phyloP scores from a whole-genome alignment of 64 coral and sea anemone species.

The Pocillopora damicornis region DNA sequence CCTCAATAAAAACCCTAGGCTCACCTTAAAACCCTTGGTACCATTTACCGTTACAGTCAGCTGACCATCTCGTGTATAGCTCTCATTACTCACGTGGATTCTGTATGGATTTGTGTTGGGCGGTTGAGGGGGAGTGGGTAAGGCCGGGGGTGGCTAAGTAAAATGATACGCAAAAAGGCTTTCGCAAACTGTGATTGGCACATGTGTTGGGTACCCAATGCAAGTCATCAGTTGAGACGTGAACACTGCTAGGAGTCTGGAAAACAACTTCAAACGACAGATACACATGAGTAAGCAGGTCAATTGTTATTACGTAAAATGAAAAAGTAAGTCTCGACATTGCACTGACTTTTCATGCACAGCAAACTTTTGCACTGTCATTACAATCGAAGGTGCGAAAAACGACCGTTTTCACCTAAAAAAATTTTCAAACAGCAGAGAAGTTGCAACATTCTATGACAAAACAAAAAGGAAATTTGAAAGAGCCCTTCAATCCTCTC shows the following conservation, averaged over 20 bases:
- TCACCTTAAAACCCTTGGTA: conserved; percentile 21
- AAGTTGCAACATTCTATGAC: too few species aligned
- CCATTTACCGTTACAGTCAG: conserved; percentile 55
- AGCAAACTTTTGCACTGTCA: too few species aligned
- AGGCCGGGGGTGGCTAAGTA: too few species aligned
- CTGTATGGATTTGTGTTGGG: conserved; percentile 42
- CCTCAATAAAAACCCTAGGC: not conserved
- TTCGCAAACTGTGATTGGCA: conserved; percentile 65
- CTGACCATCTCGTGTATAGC: conserved; percentile 45
- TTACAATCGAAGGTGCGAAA: too few species aligned
- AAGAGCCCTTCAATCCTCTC: too few species aligned
- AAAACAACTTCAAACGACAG: not conserved
- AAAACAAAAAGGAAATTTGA: too few species aligned
- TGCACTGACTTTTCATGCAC: too few species aligned
- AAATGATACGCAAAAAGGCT: conserved; percentile 32
- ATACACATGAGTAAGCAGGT: not conserved
- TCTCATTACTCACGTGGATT: conserved; percentile 55
- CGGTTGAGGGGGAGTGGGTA: not conserved
- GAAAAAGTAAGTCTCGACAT: too few species aligned
- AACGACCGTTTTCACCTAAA: too few species aligned
- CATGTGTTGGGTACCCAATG: conserved; percentile 38
- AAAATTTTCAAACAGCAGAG: too few species aligned
- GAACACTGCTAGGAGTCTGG: not conserved
- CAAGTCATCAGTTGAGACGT: conserved; percentile 10
- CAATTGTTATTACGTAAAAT: too few species aligned